A percentile compares a stretch with the other conserved stretches of the same genome.
These are phyloP conservation scores for Volucella bombylans DNA, from an alignment of 2,888 invertebrate genomes.

Conservation along the genomic window DNA sequence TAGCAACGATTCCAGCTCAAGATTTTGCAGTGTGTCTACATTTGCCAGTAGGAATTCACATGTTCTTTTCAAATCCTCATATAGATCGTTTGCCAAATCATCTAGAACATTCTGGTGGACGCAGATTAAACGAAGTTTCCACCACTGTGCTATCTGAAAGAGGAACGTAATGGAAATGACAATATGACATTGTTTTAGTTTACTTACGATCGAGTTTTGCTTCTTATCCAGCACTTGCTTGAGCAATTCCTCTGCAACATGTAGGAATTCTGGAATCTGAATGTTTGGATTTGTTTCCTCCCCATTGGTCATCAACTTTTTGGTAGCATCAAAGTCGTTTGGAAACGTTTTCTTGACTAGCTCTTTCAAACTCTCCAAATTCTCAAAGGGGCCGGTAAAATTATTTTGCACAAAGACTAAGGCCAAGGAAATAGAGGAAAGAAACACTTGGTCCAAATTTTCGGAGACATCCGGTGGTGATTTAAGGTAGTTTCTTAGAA, in stretches of 20 bases:
- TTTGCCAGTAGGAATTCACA: constrained; percentile 75
- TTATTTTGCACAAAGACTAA: constrained; percentile 90
- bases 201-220: constrained; percentile 76
- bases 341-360: constrained; percentile 80
- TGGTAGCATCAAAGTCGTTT: constrained; percentile 72
- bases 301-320: constrained; percentile 82
- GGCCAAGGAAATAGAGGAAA: constrained; percentile 86
- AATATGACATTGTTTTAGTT: constrained; percentile 20
- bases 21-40: constrained; percentile 78
- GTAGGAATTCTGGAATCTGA: constrained; percentile 83
- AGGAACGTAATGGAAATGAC: background rate
- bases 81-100: constrained; percentile 88
- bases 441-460: constrained; percentile 49
- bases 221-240: constrained; percentile 78
- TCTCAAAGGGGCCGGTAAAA: constrained; percentile 88
- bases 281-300: constrained; percentile 88
- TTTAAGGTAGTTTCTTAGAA: constrained; percentile 64
- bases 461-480: background rate
- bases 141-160: constrained; percentile 82
- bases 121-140: constrained; percentile 89
- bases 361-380: constrained; percentile 82
- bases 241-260: constrained; percentile 82
- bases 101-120: constrained; percentile 90
- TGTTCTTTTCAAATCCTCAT: constrained; percentile 80
- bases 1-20: constrained; percentile 82